Evolutionary conservation across 2,888 invertebrate species (phyloP).

Genomic region (Synanthedon andrenaeformis): DNA sequence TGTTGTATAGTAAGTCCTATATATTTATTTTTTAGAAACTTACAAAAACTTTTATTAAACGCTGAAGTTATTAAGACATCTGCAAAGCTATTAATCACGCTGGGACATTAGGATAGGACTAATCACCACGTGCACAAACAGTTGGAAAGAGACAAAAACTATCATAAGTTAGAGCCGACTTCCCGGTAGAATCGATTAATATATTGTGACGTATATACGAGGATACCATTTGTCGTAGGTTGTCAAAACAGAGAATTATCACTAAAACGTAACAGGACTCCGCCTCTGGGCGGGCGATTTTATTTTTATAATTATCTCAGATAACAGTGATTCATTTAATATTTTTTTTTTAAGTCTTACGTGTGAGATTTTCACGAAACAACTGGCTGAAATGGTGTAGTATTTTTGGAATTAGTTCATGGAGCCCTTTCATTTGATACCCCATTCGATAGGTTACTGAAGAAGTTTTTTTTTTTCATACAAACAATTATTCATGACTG

Average conservation of each 20-base stretch:
- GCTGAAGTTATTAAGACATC: background rate
- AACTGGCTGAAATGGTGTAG: no score
- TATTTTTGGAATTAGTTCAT: no score
- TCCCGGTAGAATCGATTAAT: slow-evolving; percentile 48
- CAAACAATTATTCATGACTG: no score
- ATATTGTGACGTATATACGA: slow-evolving; percentile 34
- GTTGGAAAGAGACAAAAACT: slow-evolving; percentile 27
- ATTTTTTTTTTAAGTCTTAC: no score
- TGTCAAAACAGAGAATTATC: slow-evolving; percentile 64
- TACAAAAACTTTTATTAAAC: background rate
- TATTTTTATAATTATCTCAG: background rate
- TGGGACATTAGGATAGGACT: slow-evolving; percentile 14
- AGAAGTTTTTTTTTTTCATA: no score
- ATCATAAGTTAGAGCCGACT: slow-evolving; percentile 24
- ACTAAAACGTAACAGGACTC: slow-evolving; percentile 43
- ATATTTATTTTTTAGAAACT: background rate
- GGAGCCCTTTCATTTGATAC: no score
- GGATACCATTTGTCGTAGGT: slow-evolving; percentile 50
- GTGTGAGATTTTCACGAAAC: no score
- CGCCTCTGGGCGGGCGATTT: slow-evolving; percentile 40
- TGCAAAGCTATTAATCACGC: slow-evolving; percentile 10
- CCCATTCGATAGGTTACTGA: no score
- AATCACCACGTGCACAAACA: slow-evolving; percentile 35
- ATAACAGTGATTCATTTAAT: no score
- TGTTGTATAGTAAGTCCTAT: no score